Evolutionary conservation across 2,113 vertebrate genomes (phyloP), one percentile per base, ranked within the genome.

Genomic region (Arizona elegans): DNA sequence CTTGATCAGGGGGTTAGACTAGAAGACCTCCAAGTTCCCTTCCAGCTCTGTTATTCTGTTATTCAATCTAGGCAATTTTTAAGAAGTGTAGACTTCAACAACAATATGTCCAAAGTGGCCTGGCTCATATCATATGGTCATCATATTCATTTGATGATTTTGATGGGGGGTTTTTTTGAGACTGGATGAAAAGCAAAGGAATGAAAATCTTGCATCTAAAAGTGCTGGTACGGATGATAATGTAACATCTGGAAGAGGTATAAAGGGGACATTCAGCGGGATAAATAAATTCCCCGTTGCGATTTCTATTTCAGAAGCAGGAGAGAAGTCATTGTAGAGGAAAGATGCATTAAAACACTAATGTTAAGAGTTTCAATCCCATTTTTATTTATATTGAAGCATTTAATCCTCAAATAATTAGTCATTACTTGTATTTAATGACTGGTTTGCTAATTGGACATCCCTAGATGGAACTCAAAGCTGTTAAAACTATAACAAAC

Each of bases 321-420:
- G 87, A 81, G 91, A 95, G 95, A 96, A 91, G 59, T 96, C 93
- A 94, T 54, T 50, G 91, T 93, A 95, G 97, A 91, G 91, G 94
- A 94, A 11, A 91, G 91, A 93, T 93, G 91, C 95, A 96, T 95
- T 95, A 96, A 94, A 0, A 0, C 62, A 94, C 95, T 97, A 96
- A 95, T 95, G 97, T 96, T 97, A 97, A 96, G 96, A 94, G 92
- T 89, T 95, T 96, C 95, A 94, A 92, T 96, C 90, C 97, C 3
- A 0, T 81, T 97, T 98, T 97, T 97, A 97, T 97, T 98, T 98
- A 95, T 97, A 97, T 95, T 96, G 97, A 96, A 97, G 94, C 95
- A 97, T 97, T 98, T 97, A 97, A 97, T 97, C 91, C 94, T 96
- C 1, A 0, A 96, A 96, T 97, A 97, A 98, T 97, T 97, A 97